phyloP scores from a whole-genome alignment of 2,797 vertebrate genomes.

The Darevskia nairensis region DNA sequence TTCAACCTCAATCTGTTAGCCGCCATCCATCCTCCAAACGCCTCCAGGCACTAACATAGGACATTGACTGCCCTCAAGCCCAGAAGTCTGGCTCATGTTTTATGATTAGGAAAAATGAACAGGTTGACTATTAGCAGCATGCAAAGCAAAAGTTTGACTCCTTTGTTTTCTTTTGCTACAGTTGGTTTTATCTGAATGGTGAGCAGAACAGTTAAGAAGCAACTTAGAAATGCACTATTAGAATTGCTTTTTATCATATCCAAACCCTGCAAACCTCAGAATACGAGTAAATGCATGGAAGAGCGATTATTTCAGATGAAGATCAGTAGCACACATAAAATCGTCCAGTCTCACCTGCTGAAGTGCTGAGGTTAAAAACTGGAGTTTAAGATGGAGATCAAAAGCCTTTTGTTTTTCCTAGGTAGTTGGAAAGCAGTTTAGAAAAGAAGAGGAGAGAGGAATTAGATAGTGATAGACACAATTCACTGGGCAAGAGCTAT shows the following conservation, averaged over 20 bases:
- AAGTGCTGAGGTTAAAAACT: constrained; percentile 85
- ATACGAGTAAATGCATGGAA: background rate
- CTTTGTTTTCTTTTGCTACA: background rate
- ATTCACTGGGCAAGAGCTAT: constrained; percentile 47
- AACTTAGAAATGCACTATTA: background rate
- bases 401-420: constrained; percentile 81
- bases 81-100: background rate
- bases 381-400: constrained; percentile 84
- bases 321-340: constrained; percentile 38
- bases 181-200: background rate
- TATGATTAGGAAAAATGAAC: background rate
- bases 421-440: constrained; percentile 66
- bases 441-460: constrained; percentile 73
- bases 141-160: background rate
- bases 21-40: too few relatives aligned
- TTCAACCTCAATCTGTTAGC: too few relatives aligned
- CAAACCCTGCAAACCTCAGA: background rate
- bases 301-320: background rate
- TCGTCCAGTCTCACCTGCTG: constrained; percentile 84
- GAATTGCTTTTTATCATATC: background rate
- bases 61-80: too few relatives aligned
- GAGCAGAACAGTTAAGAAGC: background rate
- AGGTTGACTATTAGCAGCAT: background rate
- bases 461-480: constrained; percentile 39
- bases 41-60: too few relatives aligned